Evolutionary conservation across 2,888 invertebrate genomes (phyloP), one percentile per base, ranked within the genome.

Genomic region (Cheilosia soror): DNA sequence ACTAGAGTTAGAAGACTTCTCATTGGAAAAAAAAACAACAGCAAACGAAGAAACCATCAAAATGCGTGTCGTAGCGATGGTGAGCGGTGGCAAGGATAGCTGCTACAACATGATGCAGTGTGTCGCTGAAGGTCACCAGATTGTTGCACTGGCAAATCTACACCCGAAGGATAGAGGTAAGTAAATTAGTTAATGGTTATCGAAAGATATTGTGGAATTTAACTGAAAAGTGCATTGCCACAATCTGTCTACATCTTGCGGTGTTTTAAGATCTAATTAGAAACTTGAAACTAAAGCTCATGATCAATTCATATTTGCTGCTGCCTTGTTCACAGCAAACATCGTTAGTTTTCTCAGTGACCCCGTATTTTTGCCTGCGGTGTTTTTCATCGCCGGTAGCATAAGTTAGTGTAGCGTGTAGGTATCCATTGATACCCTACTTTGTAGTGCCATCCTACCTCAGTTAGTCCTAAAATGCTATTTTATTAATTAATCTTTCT

Each of bases 61-160:
- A 91, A 97, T 97, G 97, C 96, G 95, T 93, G 96, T 96, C 88
- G 96, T 97, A 89, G 97, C 97, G 87, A 94, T 98, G 93, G 95
- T 98, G 88, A 99, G 99, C 93, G 99, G 99, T 89, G 99, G 99
- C 89, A 99, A 99, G 93, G 99, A 99, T 93, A 99, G 99, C 93
- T 98, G 98, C 93, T 99, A 97, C 93, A 99, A 99, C 92, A 97
- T 99, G 96, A 96, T 99, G 96, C 97, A 98, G 94, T 99, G 98
- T 93, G 95, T 98, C 88, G 96, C 96, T 88, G 97, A 98, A 91
- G 99, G 99, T 66, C 99, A 99, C 93, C 90, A 93, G 89, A 96
- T 99, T 89, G 97, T 99, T 73, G 99, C 98, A 47, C 93, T 99
- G 90, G 99, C 98, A 88, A 99, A 99, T 94, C 94, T 99, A 89